Evolutionary conservation across 1,140 invertebrate genomes (phyloP).

Genomic region (Aphelinus certus): DNA sequence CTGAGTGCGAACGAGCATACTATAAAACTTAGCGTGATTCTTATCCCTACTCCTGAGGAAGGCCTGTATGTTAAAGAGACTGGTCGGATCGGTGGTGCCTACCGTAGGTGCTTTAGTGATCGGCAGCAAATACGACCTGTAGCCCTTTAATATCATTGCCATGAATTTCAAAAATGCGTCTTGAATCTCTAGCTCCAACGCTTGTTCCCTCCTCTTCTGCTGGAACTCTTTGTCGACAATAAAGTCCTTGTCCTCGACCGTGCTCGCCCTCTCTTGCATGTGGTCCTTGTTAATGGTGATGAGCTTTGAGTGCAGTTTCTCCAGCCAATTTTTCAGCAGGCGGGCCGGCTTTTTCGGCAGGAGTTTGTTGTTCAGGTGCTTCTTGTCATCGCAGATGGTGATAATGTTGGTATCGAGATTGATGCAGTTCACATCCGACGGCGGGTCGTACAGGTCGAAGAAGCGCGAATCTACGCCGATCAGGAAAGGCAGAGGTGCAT

Average conservation of each 20-base stretch:
- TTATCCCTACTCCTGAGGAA: slow-evolving; percentile 78
- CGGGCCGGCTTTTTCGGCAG: slow-evolving; percentile 90
- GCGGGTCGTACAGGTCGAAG: slow-evolving; percentile 97
- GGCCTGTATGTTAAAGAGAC: slow-evolving; percentile 93
- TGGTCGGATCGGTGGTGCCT: slow-evolving; percentile 92
- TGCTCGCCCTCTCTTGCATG: slow-evolving; percentile 33
- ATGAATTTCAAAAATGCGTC: slow-evolving; percentile 97
- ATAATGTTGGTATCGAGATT: slow-evolving; percentile 98
- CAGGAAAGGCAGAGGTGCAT: slow-evolving; percentile 96
- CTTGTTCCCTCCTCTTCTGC: slow-evolving; percentile 77
- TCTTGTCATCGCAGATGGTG: slow-evolving; percentile 88
- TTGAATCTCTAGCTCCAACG: slow-evolving; percentile 92
- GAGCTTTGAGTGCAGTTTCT: slow-evolving; percentile 72
- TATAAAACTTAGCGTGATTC: slow-evolving; percentile 91
- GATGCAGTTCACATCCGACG: slow-evolving; percentile 95
- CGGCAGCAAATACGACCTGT: slow-evolving; percentile 88
- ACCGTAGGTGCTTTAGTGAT: slow-evolving; percentile 94
- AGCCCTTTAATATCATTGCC: slow-evolving; percentile 92
- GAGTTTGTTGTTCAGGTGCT: slow-evolving; percentile 82
- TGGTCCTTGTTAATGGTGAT: slow-evolving; percentile 26
- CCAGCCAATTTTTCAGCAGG: slow-evolving; percentile 77
- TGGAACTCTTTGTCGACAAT: slow-evolving; percentile 78
- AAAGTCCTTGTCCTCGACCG: slow-evolving; percentile 57
- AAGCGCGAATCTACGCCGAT: slow-evolving; percentile 97
- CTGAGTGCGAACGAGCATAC: slow-evolving; percentile 90